Evolutionary conservation across 2,888 invertebrate species (phyloP), one percentile per base, ranked within the genome.

Genomic region (Heteromurus nitidus): DNA sequence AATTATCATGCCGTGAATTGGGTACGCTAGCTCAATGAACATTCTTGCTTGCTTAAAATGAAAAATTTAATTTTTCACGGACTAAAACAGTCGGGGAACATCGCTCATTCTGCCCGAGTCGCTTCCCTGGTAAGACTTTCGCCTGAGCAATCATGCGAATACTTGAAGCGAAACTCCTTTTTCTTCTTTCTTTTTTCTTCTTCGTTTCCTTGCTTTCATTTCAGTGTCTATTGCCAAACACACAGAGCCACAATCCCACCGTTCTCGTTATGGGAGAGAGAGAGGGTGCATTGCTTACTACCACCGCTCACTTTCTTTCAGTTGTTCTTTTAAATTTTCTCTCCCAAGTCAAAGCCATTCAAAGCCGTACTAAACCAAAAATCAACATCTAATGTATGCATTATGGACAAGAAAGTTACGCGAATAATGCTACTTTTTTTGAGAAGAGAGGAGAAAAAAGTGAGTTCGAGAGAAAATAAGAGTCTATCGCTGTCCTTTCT

Each of bases 41-140:
- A 82, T 80, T 65, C 47, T 22, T 74, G 80, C 77, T 82, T 82
- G 73, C 82, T 82, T 86, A 84, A 86, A 87, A 86, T 86, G 86
- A 86, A 86, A 85, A 87, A 86, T 85, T 87, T 86, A 86, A 86
- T 86, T 87, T 86, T 86, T 86, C 83, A 87, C 84, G 84, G 85
- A 84, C 83, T 85, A 85, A 86, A 85, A 86, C 86, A 87, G 86
- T 86, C 80, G 84, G 72, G 80, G 79, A 84, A 83, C 83, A 84
- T 86, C 82, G 84, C 82, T 86, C 85, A 85, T 86, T 86, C 84
- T 83, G 79, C 84, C 84, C 83, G 81, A 85, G 70, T 81, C 80
- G 75, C 80, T 84, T 79, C 75, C 72, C 79, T 44, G 55, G 70
- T 30, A 69, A 84, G 79, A 79, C 87, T 87, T 85, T 86, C 86